Percentiles rank a stretch among this genome's conserved stretches.
phyloP scores from a whole-genome alignment of 2,113 vertebrate species.

The Fulmarus glacialis region DNA sequence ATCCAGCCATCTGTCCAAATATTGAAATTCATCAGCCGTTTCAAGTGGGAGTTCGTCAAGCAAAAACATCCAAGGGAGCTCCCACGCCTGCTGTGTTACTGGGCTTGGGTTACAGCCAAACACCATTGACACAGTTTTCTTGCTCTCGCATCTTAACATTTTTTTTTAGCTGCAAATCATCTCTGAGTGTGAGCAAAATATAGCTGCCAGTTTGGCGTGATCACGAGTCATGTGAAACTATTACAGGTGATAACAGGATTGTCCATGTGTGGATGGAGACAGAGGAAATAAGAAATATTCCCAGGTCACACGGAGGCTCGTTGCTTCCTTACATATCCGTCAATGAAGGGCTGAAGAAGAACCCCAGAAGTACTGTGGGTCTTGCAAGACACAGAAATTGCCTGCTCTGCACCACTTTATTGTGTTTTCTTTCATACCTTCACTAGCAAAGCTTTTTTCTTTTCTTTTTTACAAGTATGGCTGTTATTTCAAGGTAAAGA shows the following conservation, averaged over 20 bases:
- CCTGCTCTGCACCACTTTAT: not conserved
- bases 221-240: not conserved
- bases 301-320: rapidly evolving
- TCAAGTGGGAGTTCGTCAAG: constrained; percentile 47
- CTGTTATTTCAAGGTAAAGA: not conserved
- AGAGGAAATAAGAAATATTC: not conserved
- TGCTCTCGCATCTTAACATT: not conserved
- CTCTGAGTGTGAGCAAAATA: not conserved
- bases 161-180: not conserved
- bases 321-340: not conserved
- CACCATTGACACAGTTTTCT: constrained; percentile 37
- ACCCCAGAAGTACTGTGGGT: not conserved
- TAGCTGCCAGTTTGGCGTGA: not conserved
- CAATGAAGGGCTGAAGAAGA: not conserved
- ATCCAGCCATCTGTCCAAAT: constrained; percentile 62
- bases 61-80: constrained; percentile 35
- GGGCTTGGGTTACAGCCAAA: constrained; percentile 39
- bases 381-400: not conserved
- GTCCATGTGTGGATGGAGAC: not conserved
- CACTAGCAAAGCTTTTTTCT: not conserved
- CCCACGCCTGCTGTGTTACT: constrained; percentile 16
- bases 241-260: not conserved
- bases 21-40: constrained; percentile 42
- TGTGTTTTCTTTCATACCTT: not conserved
- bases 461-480: not conserved